A percentile compares a stretch with the other conserved stretches of the same genome.
Evolutionary conservation across 2,113 vertebrate genomes (phyloP).

Genomic region (Ptychochromis oligacanthus): DNA sequence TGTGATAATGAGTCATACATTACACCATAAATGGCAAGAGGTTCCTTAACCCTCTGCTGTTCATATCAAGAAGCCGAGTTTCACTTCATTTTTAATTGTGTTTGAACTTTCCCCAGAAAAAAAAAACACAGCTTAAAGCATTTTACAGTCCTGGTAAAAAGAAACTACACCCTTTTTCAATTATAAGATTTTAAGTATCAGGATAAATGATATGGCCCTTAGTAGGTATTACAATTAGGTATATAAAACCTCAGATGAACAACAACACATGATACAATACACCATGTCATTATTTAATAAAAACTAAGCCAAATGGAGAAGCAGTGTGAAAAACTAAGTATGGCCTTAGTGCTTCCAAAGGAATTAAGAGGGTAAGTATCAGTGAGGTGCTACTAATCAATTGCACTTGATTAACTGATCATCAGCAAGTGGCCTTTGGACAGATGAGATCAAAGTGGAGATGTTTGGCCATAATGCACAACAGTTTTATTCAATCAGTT

Average conservation of each 20-base stretch:
- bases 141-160: neutral
- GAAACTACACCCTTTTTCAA: rapidly evolving
- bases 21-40: constrained; percentile 46
- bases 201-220: too few species aligned
- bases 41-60: constrained; percentile 29
- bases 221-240: neutral
- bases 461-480: too few species aligned
- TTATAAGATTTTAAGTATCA: too few species aligned
- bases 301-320: neutral
- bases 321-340: neutral
- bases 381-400: neutral
- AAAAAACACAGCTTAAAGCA: neutral
- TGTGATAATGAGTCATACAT: constrained; percentile 60
- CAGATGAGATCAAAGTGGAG: too few species aligned
- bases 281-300: too few species aligned
- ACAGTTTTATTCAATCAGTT: too few species aligned
- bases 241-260: rapidly evolving
- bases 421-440: neutral
- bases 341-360: rapidly evolving
- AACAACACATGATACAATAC: too few species aligned
- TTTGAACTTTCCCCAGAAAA: rapidly evolving
- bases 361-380: neutral
- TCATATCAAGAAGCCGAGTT: neutral
- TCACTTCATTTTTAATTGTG: neutral
- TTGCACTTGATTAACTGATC: neutral